Conservation (phyloP, 2,113 vertebrate genomes). For the Cettia cetti region DNA sequence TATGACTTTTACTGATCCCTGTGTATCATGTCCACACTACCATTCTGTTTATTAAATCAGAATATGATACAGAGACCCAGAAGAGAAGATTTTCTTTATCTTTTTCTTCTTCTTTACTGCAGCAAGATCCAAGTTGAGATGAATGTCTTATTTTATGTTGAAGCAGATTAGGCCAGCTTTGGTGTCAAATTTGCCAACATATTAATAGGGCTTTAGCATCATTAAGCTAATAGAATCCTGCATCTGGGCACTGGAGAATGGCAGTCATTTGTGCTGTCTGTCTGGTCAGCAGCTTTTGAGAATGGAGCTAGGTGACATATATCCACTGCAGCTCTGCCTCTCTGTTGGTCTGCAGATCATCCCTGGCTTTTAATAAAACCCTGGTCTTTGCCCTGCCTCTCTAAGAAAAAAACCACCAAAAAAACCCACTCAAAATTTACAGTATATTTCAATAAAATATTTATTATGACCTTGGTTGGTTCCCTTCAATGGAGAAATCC, state of each 20-base stretch:
- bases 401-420: not conserved
- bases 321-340: not conserved
- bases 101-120: not conserved
- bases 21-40: not conserved
- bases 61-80: not conserved
- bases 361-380: not conserved
- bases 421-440: not conserved
- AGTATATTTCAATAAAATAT: not conserved
- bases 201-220: constrained; percentile 1
- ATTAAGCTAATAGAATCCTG: not conserved
- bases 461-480: not conserved
- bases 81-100: not conserved
- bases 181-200: not conserved
- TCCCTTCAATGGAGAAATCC: not conserved
- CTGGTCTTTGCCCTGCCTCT: not conserved
- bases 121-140: not conserved
- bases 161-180: not conserved
- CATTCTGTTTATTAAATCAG: not conserved
- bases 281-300: not conserved
- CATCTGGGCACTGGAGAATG: not conserved
- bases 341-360: not conserved
- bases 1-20: not conserved
- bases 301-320: not conserved
- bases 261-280: constrained; percentile 3
- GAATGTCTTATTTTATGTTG: not conserved